Base-by-base conservation (phyloP, 2,888 invertebrate species). In the Tetanocera ferruginea region DNA sequence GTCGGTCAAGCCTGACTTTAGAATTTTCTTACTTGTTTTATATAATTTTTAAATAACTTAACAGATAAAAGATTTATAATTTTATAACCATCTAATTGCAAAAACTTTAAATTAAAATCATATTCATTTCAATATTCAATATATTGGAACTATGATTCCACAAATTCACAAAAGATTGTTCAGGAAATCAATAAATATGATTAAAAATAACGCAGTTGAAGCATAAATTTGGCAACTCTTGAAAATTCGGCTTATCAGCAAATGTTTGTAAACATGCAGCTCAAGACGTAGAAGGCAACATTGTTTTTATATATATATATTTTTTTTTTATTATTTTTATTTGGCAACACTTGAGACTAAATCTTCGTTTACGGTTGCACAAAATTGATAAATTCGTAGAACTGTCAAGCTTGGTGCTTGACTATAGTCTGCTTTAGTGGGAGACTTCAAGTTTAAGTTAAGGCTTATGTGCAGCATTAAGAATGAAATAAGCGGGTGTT, bases 361-460 rank as follows among this genome's bases (percentile, higher is more conserved):
- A 69, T 70, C 55, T 70, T 55, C 34, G 28, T n/a, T 23, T 37
- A 37, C 72, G 72, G n/a, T 51, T 34, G 72, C 37, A 57, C 34
- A 37, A 43, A 72, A 72, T 19, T 57, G 72, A 72, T 72, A 57
- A 72, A 3, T 57, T 37, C 5, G 31, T 31, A n/a, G 34, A 34
- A 19, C 19, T 37, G 55, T 19, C 49, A 51, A n/a, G 5, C 69
- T 5, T 49, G 28, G 4, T 11, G 28, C 23, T 60, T 3, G 17
- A 5, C 3, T 28, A 25, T 25, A 11, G 60, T 11, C 25, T 28
- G 60, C 60, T 11, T 60, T 11, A 17, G 19, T 11, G 49, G 14
- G 11, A 8, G 23, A 17, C 43, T 19, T 19, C 19, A 19, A 43
- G 43, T 11, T 37, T 43, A 11, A 34, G 9, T 23, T 23, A 23